Conservation (phyloP, 2,797 vertebrate genomes). For the Gallinago solitaria region DNA sequence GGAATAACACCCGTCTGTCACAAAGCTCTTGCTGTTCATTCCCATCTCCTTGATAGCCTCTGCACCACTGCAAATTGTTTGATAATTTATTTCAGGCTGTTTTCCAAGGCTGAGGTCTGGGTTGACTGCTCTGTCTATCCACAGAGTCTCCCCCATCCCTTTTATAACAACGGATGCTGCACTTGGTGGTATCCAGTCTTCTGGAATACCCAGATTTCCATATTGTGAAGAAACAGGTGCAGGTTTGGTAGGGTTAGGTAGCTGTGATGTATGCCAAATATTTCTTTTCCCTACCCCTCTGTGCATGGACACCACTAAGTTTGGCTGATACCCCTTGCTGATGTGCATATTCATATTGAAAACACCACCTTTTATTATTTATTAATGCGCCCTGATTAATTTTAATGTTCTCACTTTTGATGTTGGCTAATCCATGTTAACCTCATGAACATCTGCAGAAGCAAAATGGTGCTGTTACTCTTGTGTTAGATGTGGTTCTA, state of each 20-base stretch:
- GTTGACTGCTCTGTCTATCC: background rate
- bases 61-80: background rate
- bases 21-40: background rate
- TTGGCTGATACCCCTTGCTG: background rate
- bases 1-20: background rate
- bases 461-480: background rate
- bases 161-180: background rate
- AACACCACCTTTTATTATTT: background rate
- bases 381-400: background rate
- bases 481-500: constrained; percentile 2
- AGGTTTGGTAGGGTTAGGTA: background rate
- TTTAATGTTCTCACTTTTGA: background rate
- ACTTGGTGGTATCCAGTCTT: background rate
- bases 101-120: background rate
- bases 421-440: background rate
- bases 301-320: background rate
- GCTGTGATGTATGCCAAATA: background rate
- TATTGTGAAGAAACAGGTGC: background rate
- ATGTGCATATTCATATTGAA: background rate
- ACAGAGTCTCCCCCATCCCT: too few species aligned
- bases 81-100: background rate
- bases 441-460: background rate
- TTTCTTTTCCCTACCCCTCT: background rate
- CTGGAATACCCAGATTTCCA: background rate
- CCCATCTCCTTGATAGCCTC: background rate